Base-by-base conservation (phyloP, 2,113 vertebrate genomes). In the Tragelaphus imberbis region DNA sequence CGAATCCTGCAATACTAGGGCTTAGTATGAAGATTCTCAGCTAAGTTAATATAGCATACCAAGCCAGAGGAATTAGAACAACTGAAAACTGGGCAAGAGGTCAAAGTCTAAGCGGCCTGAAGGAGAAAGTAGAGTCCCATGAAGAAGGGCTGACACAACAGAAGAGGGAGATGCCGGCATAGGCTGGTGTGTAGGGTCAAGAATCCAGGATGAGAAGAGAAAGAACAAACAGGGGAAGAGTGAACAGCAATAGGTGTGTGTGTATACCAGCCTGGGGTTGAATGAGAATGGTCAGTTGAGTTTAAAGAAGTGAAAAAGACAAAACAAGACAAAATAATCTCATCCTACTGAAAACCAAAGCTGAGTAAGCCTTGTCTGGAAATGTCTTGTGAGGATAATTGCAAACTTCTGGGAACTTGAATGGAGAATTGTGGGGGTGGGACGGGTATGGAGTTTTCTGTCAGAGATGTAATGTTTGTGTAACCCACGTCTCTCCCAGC, bases 331-430 rank as follows among this genome's bases (percentile, higher is more conserved):
- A 89, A 96, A 97, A 96, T 79, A 96, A 90, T 88, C 53, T 88
- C 89, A 82, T 91, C 36, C 85, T 90, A 91, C 85, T 82, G 55
- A 97, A 97, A 97, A 92, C 75, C 91, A 90, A 88, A 87, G 86
- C 96, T 97, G 95, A 98, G 94, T 97, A 98, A 97, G 93, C 47
- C 58, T 95, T 96, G 97, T 97, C 86, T 97, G 93, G 94, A 98
- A 98, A 97, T 28, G 36, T 96, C 93, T 97, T 97, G 97, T 94
- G 91, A 97, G 93, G 97, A 90, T 97, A 97, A 98, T 97, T 97
- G 91, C 93, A 93, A 97, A 97, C 97, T 98, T 97, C 97, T 98
- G 97, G 95, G 95, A 98, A 98, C 86, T 95, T 97, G 94, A 97
- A 89, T 95, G 79, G 93, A 91, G 93, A 93, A 19, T 65, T 65